Conservation (phyloP, 1,140 invertebrate species). For the Drosophila athabasca region DNA sequence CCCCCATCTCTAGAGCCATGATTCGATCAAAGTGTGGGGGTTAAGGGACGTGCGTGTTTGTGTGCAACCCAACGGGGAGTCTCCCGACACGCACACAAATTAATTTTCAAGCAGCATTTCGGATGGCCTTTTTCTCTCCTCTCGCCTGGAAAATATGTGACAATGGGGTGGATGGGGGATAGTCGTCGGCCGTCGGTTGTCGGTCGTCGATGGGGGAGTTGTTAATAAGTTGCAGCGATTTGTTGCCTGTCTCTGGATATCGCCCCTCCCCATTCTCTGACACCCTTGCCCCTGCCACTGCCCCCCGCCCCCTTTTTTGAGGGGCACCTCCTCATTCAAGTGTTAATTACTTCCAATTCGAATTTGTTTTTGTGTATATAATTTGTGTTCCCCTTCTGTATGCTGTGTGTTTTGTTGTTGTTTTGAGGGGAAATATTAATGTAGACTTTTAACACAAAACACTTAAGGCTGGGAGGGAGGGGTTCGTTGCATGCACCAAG, state of each 20-base stretch:
- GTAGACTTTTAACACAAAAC: slow-evolving; percentile 32
- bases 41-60: slow-evolving; percentile 5
- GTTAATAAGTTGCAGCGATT: slow-evolving; percentile 79
- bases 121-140: slow-evolving; percentile 40
- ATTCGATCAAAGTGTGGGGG: slow-evolving; percentile 3
- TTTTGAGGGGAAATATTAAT: slow-evolving; percentile 21
- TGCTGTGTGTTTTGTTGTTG: too few species aligned
- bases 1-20: slow-evolving; percentile 13
- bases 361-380: slow-evolving; percentile 67
- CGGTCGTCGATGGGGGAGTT: slow-evolving; percentile 4
- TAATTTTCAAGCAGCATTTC: slow-evolving; percentile 51
- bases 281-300: neutral
- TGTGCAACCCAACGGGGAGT: slow-evolving; percentile 39
- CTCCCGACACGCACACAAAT: slow-evolving; percentile 40
- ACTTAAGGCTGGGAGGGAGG: slow-evolving; percentile 8
- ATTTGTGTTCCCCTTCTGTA: slow-evolving; percentile 32
- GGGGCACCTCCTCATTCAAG: slow-evolving; percentile 28
- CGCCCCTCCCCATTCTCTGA: neutral
- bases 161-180: neutral
- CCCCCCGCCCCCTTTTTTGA: too few species aligned
- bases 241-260: slow-evolving; percentile 62
- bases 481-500: neutral
- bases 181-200: too few species aligned
- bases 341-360: slow-evolving; percentile 78
- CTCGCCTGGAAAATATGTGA: slow-evolving; percentile 10